Conservation (phyloP, 2,888 invertebrate species). For the Watsonalla cultraria region DNA sequence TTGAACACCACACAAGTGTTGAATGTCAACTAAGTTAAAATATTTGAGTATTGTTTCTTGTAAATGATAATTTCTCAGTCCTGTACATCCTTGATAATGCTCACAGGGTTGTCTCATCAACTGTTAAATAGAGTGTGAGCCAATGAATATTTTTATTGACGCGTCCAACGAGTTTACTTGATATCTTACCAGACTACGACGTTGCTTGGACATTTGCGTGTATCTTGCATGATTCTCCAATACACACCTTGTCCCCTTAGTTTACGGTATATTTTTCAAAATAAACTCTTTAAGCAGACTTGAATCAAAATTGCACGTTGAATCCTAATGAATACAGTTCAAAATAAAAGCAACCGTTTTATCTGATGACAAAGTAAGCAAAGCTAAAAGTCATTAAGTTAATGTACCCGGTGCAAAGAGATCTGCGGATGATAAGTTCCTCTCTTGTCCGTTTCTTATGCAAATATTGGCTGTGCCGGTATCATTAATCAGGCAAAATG, state of each 20-base stretch:
- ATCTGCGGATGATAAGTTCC: constrained; percentile 65
- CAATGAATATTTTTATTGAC: constrained; percentile 78
- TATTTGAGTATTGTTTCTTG: no score
- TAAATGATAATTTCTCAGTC: no score
- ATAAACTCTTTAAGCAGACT: not conserved
- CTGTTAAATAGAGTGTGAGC: constrained; percentile 73
- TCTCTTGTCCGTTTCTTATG: constrained; percentile 74
- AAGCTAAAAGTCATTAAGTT: constrained; percentile 59
- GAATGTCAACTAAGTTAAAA: no score
- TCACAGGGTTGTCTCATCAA: constrained; percentile 61
- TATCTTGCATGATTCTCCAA: constrained; percentile 12
- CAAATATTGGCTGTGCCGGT: constrained; percentile 73
- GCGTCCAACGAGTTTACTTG: constrained; percentile 59
- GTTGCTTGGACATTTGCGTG: constrained; percentile 17
- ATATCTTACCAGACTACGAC: constrained; percentile 33
- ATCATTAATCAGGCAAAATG: constrained; percentile 71
- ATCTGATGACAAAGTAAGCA: constrained; percentile 27
- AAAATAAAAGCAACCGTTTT: constrained; percentile 16
- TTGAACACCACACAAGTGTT: no score
- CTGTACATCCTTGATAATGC: constrained; percentile 46
- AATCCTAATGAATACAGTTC: constrained; percentile 23
- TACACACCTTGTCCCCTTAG: constrained; percentile 26
- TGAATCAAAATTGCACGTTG: constrained; percentile 25
- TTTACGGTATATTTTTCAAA: constrained; percentile 26
- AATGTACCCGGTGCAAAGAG: constrained; percentile 48